Conservation (phyloP, 2,888 invertebrate genomes). For the Phania funesta region DNA sequence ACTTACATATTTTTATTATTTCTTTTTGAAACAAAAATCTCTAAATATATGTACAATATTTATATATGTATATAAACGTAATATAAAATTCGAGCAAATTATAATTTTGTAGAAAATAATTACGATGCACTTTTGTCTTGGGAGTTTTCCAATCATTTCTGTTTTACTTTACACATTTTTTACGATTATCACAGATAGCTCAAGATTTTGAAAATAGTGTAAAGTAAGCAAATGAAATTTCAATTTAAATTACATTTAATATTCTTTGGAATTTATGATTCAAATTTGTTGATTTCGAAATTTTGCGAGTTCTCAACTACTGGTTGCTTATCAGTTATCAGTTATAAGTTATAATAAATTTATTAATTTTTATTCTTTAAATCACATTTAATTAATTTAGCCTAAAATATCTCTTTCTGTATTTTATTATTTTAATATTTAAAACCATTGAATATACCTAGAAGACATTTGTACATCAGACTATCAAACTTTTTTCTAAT, state of each 20-base stretch:
- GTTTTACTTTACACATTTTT: constrained; percentile 51
- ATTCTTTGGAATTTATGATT: neutral
- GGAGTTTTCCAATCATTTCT: constrained; percentile 46
- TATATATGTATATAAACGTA: neutral
- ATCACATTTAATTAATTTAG: constrained; percentile 66
- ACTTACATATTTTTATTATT: no score
- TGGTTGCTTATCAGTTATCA: neutral
- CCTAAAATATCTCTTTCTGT: constrained; percentile 39
- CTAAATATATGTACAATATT: neutral
- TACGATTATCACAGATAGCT: constrained; percentile 65
- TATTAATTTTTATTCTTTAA: constrained; percentile 37
- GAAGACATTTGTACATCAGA: neutral
- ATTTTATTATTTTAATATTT: constrained; percentile 5
- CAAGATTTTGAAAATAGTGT: constrained; percentile 64
- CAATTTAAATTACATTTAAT: constrained; percentile 32
- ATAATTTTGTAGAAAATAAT: constrained; percentile 38
- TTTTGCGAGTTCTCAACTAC: constrained; percentile 12
- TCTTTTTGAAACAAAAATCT: neutral
- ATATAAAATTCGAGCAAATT: constrained; percentile 19
- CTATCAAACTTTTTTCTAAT: no score
- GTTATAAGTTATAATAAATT: constrained; percentile 18
- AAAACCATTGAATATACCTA: neutral
- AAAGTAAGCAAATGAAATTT: constrained; percentile 56
- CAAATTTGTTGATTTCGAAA: constrained; percentile 21
- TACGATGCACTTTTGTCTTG: constrained; percentile 11